Conservation (phyloP, 2,888 invertebrate genomes). For the Drosophila emarginata region DNA sequence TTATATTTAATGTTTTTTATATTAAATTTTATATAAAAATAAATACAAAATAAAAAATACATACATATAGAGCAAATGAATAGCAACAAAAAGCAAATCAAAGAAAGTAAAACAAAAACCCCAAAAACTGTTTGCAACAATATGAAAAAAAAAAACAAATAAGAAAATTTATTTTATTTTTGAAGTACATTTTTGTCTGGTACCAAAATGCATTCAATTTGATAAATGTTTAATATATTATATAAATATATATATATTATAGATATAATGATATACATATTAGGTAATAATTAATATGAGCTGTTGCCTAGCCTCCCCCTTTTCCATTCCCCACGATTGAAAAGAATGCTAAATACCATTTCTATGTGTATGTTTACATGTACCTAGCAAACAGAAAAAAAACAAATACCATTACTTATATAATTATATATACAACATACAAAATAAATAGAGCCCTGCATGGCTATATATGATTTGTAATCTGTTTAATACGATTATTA, state of each 20-base stretch:
- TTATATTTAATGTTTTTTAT: conserved; percentile 55
- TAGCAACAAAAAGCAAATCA: background rate
- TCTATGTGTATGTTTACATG: conserved; percentile 40
- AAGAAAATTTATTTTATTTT: conserved; percentile 55
- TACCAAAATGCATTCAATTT: conserved; percentile 75
- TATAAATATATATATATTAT: conserved; percentile 10
- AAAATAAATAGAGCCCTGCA: conserved; percentile 1
- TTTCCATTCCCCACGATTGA: conserved; percentile 47
- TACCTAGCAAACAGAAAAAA: conserved; percentile 33
- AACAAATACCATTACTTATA: conserved; percentile 20
- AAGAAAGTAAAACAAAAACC: conserved; percentile 11
- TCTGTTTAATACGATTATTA: background rate
- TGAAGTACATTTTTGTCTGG: conserved; percentile 58
- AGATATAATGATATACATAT: conserved; percentile 18
- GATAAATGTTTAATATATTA: conserved; percentile 57
- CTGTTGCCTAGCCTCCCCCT: background rate
- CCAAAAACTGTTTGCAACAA: conserved; percentile 41
- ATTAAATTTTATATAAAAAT: conserved; percentile 57
- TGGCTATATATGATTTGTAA: background rate
- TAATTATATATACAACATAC: background rate
- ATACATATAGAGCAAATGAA: conserved; percentile 24
- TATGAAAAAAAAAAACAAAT: conserved; percentile 25
- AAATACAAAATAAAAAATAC: conserved; percentile 24
- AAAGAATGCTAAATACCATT: conserved; percentile 33
- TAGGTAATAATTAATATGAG: conserved; percentile 9